These are phyloP conservation scores for Brachyhypopomus gauderio DNA, from an alignment of 2,113 vertebrate species.

Conservation along the genomic window DNA sequence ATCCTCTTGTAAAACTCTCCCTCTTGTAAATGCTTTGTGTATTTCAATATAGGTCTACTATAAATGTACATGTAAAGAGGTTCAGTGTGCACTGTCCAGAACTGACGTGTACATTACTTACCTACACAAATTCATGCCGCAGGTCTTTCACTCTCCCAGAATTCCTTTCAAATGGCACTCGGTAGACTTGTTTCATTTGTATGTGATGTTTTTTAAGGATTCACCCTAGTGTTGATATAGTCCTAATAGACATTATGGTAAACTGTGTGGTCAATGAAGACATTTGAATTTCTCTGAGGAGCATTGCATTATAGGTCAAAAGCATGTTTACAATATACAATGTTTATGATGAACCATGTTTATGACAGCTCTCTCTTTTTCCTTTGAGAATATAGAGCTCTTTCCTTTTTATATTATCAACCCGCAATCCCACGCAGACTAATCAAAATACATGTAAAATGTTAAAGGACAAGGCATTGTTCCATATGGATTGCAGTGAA, in stretches of 20 bases:
- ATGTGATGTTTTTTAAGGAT: slow-evolving; percentile 6
- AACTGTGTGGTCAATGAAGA: background rate
- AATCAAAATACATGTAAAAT: too few species aligned
- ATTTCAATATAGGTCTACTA: slow-evolving; percentile 3
- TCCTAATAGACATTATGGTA: background rate
- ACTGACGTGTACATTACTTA: background rate
- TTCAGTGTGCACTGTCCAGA: background rate
- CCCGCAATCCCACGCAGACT: too few species aligned
- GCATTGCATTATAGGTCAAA: background rate
- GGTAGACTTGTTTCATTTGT: background rate
- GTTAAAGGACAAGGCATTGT: background rate
- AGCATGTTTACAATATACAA: too few species aligned
- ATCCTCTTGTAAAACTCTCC: background rate
- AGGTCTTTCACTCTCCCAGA: background rate
- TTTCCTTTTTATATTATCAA: too few species aligned
- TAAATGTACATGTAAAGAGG: slow-evolving; percentile 5
- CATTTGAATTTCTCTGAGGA: background rate
- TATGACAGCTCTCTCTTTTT: too few species aligned
- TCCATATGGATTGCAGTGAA: background rate
- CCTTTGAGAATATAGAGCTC: too few species aligned
- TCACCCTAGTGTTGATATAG: background rate
- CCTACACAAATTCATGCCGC: slow-evolving; percentile 2
- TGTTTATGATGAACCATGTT: too few species aligned
- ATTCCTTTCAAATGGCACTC: slow-evolving; percentile 2
- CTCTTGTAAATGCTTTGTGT: background rate